phyloP scores from a whole-genome alignment of 2,888 invertebrate species.

The Choreutis nemorana region DNA sequence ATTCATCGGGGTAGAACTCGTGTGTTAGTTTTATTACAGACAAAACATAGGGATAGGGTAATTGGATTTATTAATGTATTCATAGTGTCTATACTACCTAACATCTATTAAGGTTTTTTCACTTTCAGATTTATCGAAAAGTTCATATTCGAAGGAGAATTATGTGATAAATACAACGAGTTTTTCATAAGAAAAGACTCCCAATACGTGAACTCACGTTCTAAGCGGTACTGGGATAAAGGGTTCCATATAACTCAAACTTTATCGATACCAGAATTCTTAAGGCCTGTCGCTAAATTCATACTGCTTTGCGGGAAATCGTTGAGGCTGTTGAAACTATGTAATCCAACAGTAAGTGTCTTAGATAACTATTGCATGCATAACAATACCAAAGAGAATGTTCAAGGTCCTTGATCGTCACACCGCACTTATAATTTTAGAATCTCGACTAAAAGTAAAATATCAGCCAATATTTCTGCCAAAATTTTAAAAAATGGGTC shows the following conservation, averaged over 20 bases:
- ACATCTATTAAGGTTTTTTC: no score
- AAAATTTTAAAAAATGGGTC: no score
- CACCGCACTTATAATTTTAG: no score
- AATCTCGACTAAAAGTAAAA: no score
- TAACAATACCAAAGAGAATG: no score
- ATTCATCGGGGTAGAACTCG: background rate
- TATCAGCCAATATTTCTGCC: no score
- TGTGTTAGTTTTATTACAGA: no score
- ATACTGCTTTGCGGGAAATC: constrained; percentile 81
- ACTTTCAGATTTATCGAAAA: constrained; percentile 72
- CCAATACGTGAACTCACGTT: constrained; percentile 69
- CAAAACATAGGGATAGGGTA: no score
- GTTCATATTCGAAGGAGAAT: constrained; percentile 86
- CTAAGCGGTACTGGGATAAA: constrained; percentile 74
- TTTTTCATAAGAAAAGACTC: constrained; percentile 81
- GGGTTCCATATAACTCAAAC: constrained; percentile 61
- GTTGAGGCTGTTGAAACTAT: constrained; percentile 73
- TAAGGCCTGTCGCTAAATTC: constrained; percentile 67
- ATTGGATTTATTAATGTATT: no score
- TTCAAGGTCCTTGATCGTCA: background rate
- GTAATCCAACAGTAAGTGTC: constrained; percentile 71
- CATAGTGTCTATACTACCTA: no score
- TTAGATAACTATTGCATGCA: constrained; percentile 3
- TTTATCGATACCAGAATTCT: constrained; percentile 72
- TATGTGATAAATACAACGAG: constrained; percentile 83